Evolutionary conservation across 2,888 invertebrate species (phyloP), one percentile per base, ranked within the genome.

Genomic region (Drosophila cyrtoloma): DNA sequence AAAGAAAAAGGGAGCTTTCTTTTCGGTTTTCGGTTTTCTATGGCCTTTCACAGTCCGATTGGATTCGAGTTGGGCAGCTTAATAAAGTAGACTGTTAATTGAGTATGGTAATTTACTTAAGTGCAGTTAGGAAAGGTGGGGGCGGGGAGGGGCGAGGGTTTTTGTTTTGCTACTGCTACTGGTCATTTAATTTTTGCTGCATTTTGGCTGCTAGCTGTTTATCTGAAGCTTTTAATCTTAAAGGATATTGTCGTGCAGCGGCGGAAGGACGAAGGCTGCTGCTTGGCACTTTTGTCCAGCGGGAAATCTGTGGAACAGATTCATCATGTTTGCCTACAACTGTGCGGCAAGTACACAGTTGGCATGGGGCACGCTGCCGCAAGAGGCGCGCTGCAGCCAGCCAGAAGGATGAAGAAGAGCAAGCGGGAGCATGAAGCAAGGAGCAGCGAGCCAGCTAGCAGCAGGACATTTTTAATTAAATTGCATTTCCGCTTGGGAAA

Each of bases 401-500:
- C 47, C 55, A 30, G 56, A 53, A 56, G 57, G 52, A 61, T 50
- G 53, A 59, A 22, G 32, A 37, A 28, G n/a, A 37, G 16, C 62
- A 30, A 39, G 33, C 64, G 47, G 35, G 35, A 19, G 35, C 52
- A 52, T 30, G 61, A 19, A 61, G 61, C 56, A 28, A 19, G 44
- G 63, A 67, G 26, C 77, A 57, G 52, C 73, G 26, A 72, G 71
- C 65, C 72, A 82, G 76, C 82, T 78, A 83, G 89, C 77, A 83
- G 84, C 90, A 88, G 91, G 90, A 90, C 91, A 92, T 91, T 91
- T 92, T 91, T 91, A 91, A 91, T 91, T 91, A 92, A 92, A 91
- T 91, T 91, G 91, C 84, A 91, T 91, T 91, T 92, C 89, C 89
- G 91, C 91, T 87, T 91, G 88, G 79, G 81, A 90, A 91, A 91